Base-by-base conservation (phyloP, 1,140 invertebrate species). In the Hyposmocoma kahamanoa region DNA sequence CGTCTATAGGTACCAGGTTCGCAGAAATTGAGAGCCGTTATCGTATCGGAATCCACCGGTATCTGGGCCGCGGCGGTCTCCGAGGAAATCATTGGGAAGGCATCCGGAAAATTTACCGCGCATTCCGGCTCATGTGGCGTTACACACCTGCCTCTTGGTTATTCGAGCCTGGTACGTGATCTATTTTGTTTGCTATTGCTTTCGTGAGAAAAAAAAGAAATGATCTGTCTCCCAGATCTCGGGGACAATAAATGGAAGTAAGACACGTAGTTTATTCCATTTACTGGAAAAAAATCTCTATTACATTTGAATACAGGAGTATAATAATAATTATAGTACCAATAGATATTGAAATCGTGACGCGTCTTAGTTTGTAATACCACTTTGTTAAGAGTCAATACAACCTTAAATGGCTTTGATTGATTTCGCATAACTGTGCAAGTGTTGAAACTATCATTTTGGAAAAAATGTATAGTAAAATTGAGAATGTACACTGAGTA, bases 41-140 rank as follows among this genome's bases (percentile, higher is more conserved):
- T 82, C 72, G 69, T 77, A 79, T 79, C 70, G 72, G 72, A 79
- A 76, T 77, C 76, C 69, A 59, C 62, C 53, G 73, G 76, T 79
- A 79, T 75, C 76, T 67, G 71, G 65, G 67, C 71, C 74, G 74
- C 65, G 75, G 74, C 65, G 75, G 81, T 90, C 90, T 90, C 89
- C 69, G 85, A 90, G 90, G 90, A 90, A 90, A 90, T 90, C 89
- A 90, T 90, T 89, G 89, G 89, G 87, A 90, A 90, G 89, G 89
- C 89, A 89, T 88, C 87, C 80, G 88, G 86, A 90, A 90, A 90
- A 90, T 90, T 83, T 81, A 83, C 72, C 77, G 79, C 72, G 57
- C 74, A 75, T 72, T 73, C 68, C 71, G 66, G 56, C 68, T 69
- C 61, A 73, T 66, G 70, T 68, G 67, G 69, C 69, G 70, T 63